Evolutionary conservation across 2,113 vertebrate species (phyloP), one percentile per base, ranked within the genome.

Genomic region (Rhinogobius similis): DNA sequence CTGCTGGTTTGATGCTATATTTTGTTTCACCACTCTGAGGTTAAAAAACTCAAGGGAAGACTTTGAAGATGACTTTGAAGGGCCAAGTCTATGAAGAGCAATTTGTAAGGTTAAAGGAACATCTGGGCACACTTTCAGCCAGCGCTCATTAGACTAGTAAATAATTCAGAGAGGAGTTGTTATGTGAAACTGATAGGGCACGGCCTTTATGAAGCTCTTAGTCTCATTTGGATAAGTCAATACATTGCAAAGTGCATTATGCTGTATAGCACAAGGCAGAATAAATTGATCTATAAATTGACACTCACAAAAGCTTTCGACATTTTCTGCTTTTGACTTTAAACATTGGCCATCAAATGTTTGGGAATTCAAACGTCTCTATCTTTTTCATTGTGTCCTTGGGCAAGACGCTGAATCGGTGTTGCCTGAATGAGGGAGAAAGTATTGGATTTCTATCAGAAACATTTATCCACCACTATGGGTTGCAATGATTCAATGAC

Each of bases 1-100:
- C 64, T 73, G 65, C 68, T 2, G 77, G 79, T 70, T 71, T 76
- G 82, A 76, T 68, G 74, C 70, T 82, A 70, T 65, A 83, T 68
- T 73, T 55, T 70, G 27, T 79, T 75, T 74, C 69, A 16, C 16
- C 5, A 23, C 62, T 72, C 12, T 5, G 52, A 72, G 58, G 53
- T 76, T 71, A 70, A 38, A 55, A 48, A 78, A 79, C 72, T 77
- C 58, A 18, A 69, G 52, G 53, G 52, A 55, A 56, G 55, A 50
- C 79, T 81, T 82, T 78, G 67, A 76, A 76, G 69, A 77, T 65
- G 27, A 58, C 65, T 56, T 5, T 63, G 43, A 67, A 75, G 65
- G 55, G 20, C 13, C 24, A 23, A 44, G 26, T 32, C 26, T 61
- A 46, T 68, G 16, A 70, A 43, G 65, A 80, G 84, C 70, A 64